These are phyloP conservation scores for Drosophila atripex DNA, from an alignment of 2,888 invertebrate genomes.

Conservation along the genomic window DNA sequence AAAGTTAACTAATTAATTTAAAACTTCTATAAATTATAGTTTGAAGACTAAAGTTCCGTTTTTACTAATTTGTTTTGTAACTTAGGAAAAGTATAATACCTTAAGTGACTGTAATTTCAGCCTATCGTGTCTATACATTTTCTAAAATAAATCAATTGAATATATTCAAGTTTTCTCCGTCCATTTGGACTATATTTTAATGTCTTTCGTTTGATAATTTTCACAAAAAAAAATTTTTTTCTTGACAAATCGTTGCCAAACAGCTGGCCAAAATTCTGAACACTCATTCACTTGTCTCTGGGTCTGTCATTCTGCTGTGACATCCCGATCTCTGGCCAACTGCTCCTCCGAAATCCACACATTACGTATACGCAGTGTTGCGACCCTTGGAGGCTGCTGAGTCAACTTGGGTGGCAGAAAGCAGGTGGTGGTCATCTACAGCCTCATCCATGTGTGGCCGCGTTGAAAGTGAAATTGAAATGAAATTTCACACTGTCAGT, in stretches of 20 bases:
- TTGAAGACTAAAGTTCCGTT: too few relatives aligned
- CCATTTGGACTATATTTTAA: slow-evolving; percentile 18
- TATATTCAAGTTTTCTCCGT: slow-evolving; percentile 8
- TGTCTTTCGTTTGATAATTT: slow-evolving; percentile 24
- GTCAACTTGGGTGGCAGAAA: slow-evolving; percentile 32
- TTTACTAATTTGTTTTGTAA: slow-evolving; percentile 18
- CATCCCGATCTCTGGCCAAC: slow-evolving; percentile 31
- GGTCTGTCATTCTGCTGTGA: slow-evolving; percentile 40
- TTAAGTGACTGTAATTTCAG: slow-evolving; percentile 12
- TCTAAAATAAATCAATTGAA: slow-evolving; percentile 65
- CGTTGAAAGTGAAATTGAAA: slow-evolving; percentile 55
- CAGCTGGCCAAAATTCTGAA: slow-evolving; percentile 50
- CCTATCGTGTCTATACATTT: slow-evolving; percentile 33
- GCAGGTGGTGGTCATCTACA: slow-evolving; percentile 38
- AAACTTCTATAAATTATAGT: too few relatives aligned
- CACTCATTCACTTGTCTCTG: slow-evolving; percentile 63
- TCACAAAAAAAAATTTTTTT: slow-evolving; percentile 13
- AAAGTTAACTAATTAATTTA: neutral
- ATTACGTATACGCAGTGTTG: slow-evolving; percentile 67
- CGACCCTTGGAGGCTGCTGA: slow-evolving; percentile 31
- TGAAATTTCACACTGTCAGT: slow-evolving; percentile 39
- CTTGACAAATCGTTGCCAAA: slow-evolving; percentile 67
- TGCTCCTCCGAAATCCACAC: neutral
- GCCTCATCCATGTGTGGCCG: neutral
- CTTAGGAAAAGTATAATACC: neutral